These are phyloP conservation scores for Drosophila maculinotata DNA, from an alignment of 2,888 invertebrate species.

Conservation along the genomic window DNA sequence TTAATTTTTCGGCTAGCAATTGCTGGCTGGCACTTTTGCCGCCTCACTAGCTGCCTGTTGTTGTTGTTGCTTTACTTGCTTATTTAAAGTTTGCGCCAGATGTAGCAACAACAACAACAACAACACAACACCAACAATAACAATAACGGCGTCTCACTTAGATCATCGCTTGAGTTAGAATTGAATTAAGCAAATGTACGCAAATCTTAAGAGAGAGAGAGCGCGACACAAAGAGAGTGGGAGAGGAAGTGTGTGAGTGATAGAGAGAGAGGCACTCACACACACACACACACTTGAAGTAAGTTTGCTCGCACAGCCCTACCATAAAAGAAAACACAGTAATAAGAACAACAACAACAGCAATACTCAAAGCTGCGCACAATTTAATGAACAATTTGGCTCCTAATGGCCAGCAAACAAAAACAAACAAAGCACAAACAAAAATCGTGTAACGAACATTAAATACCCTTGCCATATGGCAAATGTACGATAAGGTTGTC, in stretches of 20 bases:
- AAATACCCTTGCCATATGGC: conserved; percentile 14
- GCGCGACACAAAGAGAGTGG: neutral
- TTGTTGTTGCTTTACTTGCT: conserved; percentile 25
- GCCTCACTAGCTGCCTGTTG: conserved; percentile 10
- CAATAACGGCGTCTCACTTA: conserved; percentile 74
- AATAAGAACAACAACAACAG: neutral
- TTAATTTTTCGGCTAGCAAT: conserved; percentile 63
- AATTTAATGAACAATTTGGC: conserved; percentile 55
- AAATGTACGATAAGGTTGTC: neutral
- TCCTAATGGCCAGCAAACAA: conserved; percentile 59
- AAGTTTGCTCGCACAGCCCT: conserved; percentile 31
- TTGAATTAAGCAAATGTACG: conserved; percentile 73
- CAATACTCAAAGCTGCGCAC: conserved; percentile 31
- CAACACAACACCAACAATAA: conserved; percentile 16
- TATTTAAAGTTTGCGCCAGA: conserved; percentile 67
- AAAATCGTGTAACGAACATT: conserved; percentile 14
- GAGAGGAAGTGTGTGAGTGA: neutral
- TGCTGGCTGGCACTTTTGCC: conserved; percentile 46
- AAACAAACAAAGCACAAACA: conserved; percentile 42
- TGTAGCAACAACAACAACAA: conserved; percentile 49
- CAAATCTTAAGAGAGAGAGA: conserved; percentile 25
- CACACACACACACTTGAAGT: conserved; percentile 19
- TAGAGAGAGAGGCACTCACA: conserved; percentile 1
- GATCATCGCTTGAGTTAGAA: conserved; percentile 83
- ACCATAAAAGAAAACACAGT: conserved; percentile 12